phyloP scores from a whole-genome alignment of 2,797 vertebrate genomes.

The Esox masquinongy region DNA sequence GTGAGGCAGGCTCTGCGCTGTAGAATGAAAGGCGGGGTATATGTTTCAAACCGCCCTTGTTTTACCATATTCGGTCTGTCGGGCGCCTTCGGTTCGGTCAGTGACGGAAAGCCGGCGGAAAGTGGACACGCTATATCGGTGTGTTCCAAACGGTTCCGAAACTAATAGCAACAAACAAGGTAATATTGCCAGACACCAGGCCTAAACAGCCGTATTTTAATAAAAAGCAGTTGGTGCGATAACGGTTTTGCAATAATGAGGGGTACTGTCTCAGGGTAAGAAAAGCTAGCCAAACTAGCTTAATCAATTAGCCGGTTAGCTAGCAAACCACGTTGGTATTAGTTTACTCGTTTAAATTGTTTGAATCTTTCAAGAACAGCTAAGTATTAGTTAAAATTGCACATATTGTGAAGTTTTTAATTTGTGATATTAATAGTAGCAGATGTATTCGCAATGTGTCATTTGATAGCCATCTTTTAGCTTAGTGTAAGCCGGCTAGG shows the following conservation, averaged over 20 bases:
- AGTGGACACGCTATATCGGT: conserved; percentile 61
- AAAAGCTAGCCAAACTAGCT: too few relatives aligned
- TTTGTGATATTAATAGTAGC: not conserved
- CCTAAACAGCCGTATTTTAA: not conserved
- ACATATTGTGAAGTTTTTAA: not conserved
- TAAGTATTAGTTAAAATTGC: not conserved
- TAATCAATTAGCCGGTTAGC: not conserved
- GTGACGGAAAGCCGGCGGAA: conserved; percentile 69
- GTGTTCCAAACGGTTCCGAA: conserved; percentile 36
- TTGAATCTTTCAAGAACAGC: not conserved
- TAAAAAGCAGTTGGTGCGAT: not conserved
- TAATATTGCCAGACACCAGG: conserved; percentile 32
- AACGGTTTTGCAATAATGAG: not conserved
- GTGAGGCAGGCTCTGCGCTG: not conserved
- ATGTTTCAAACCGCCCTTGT: not conserved
- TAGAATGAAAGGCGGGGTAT: not conserved
- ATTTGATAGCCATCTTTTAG: not conserved
- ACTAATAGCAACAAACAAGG: conserved; percentile 45
- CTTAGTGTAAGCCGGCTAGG: not conserved
- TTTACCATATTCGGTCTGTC: too few relatives aligned
- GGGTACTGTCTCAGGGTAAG: not conserved
- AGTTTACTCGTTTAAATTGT: not conserved
- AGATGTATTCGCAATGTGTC: not conserved
- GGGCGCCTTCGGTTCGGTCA: not conserved
- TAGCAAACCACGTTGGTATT: not conserved